phyloP scores from a whole-genome alignment of 2,888 invertebrate species.

The Ophion slaviceki region DNA sequence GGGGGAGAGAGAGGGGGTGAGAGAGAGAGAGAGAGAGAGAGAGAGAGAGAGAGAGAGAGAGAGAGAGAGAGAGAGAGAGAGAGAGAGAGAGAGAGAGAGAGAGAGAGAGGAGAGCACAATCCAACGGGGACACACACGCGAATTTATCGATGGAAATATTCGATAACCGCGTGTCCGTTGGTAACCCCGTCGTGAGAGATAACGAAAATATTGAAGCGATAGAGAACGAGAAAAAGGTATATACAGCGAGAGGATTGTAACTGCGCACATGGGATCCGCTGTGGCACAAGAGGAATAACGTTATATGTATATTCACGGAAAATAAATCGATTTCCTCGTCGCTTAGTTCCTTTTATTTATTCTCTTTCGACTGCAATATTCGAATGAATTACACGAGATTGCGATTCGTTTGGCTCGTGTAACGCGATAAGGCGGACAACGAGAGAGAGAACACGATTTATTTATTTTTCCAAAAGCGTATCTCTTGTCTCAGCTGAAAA shows the following conservation, averaged over 20 bases:
- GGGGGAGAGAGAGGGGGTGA: conserved; percentile 16
- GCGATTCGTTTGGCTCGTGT: conserved; percentile 12
- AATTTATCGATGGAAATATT: conserved; percentile 75
- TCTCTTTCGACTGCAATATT: conserved; percentile 13
- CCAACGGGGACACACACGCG: conserved; percentile 68
- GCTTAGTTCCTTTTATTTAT: not conserved
- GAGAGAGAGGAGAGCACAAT: conserved; percentile 41
- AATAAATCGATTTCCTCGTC: conserved; percentile 39
- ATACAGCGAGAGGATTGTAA: not conserved
- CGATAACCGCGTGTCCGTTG: conserved; percentile 72
- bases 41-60: not conserved
- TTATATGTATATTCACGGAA: conserved; percentile 35
- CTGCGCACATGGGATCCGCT: conserved; percentile 19
- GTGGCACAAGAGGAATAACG: conserved; percentile 38
- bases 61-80: conserved; percentile 8
- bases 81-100: not conserved
- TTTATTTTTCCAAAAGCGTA: not conserved
- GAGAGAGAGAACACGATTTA: not conserved
- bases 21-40: too few relatives aligned
- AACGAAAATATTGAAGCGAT: conserved; percentile 69
- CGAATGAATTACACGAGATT: conserved; percentile 25
- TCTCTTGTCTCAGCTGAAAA: not conserved
- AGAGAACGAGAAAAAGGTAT: conserved; percentile 14
- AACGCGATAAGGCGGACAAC: not conserved
- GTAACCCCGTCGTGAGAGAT: conserved; percentile 65